Percentiles rank a stretch among this genome's conserved stretches.
Evolutionary conservation across 2,888 invertebrate genomes (phyloP).

Genomic region (Cremastobaeus sp.): DNA sequence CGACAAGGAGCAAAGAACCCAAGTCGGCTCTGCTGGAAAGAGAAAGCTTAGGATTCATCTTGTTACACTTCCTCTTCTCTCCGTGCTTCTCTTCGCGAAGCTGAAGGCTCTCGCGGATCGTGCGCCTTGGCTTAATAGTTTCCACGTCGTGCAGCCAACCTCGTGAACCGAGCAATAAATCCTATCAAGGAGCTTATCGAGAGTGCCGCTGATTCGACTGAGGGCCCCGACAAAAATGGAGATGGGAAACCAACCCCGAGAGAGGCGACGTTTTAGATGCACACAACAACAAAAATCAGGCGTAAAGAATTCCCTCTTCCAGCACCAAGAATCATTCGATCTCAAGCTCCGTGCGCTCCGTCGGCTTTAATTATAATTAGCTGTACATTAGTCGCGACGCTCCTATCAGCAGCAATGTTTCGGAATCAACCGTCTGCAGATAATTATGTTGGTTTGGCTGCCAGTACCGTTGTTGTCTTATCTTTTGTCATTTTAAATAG

Average conservation of each 20-base stretch:
- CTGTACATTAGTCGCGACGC: constrained; percentile 45
- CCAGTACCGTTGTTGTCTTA: constrained; percentile 20
- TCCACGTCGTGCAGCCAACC: constrained; percentile 70
- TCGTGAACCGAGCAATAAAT: constrained; percentile 72
- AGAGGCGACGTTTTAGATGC: constrained; percentile 38
- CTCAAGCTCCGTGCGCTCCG: constrained; percentile 10
- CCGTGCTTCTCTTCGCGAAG: constrained; percentile 19
- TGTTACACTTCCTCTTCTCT: constrained; percentile 60
- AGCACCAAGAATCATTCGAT: constrained; percentile 44
- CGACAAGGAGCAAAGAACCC: neutral
- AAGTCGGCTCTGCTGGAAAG: neutral
- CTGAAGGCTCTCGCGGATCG: constrained; percentile 58
- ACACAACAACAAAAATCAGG: constrained; percentile 56
- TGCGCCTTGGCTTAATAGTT: constrained; percentile 70
- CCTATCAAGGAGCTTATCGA: constrained; percentile 68
- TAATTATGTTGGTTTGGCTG: constrained; percentile 43
- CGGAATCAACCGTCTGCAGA: constrained; percentile 23
- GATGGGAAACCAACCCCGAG: constrained; percentile 63
- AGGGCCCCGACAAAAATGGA: constrained; percentile 57
- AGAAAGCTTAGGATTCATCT: constrained; percentile 50
- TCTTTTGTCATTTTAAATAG: constrained; percentile 21
- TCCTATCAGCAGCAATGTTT: constrained; percentile 28
- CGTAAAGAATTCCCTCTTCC: constrained; percentile 37
- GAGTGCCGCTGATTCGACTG: constrained; percentile 69
- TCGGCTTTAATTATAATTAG: constrained; percentile 52